Conservation (phyloP, 2,113 vertebrate genomes). For the Eira barbara region DNA sequence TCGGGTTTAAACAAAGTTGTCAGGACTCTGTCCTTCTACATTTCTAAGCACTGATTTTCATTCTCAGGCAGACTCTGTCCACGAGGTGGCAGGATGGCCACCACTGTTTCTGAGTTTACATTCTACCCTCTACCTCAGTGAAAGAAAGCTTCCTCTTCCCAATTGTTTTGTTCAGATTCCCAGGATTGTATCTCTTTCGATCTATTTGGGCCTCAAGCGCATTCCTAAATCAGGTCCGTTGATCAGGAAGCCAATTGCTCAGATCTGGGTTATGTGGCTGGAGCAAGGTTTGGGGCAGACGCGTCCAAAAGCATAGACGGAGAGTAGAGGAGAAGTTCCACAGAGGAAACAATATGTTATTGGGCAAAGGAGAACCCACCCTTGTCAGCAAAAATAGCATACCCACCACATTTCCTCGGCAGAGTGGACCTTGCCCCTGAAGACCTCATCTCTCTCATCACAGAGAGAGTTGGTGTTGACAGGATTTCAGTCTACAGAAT, state of each 20-base stretch:
- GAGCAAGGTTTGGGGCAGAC: background rate
- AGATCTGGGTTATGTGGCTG: background rate
- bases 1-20: background rate
- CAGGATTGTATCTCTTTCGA: background rate
- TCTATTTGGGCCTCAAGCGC: background rate
- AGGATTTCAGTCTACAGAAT: background rate
- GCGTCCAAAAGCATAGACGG: background rate
- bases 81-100: background rate
- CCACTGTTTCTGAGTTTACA: background rate
- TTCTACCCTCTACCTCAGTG: background rate
- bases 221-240: background rate
- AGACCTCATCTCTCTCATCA: background rate
- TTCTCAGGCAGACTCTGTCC: background rate
- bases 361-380: background rate
- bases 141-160: background rate
- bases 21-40: background rate
- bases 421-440: background rate
- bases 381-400: background rate
- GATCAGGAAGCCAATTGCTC: background rate
- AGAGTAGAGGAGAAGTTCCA: background rate
- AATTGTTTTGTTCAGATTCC: background rate
- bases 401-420: background rate
- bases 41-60: background rate
- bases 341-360: background rate
- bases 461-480: background rate